Percentiles rank a stretch among this genome's conserved stretches.
phyloP scores from a whole-genome alignment of 53 echinoderm and acorn worm species.

The Glandiceps talaboti region DNA sequence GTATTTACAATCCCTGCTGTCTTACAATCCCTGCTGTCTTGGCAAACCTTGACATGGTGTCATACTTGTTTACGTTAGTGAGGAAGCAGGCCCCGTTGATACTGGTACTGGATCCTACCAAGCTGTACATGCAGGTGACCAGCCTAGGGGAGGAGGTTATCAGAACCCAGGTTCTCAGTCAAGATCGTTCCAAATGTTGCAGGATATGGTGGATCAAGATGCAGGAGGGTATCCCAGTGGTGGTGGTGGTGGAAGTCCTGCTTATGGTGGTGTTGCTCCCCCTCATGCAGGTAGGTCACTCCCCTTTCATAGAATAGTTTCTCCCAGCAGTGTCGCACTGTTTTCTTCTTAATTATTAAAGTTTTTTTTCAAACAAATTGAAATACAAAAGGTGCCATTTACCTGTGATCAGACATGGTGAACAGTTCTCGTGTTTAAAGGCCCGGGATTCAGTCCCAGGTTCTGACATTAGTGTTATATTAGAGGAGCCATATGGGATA shows the following conservation, averaged over 20 bases:
- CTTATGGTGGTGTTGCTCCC: background rate
- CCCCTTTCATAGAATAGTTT: no score
- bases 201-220: background rate
- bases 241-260: background rate
- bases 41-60: no score
- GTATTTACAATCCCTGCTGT: no score
- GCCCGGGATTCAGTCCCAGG: no score
- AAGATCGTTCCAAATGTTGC: background rate
- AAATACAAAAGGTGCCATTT: no score
- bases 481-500: no score
- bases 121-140: background rate
- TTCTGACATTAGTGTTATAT: no score
- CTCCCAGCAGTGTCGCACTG: no score
- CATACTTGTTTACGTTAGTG: background rate
- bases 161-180: background rate
- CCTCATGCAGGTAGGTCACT: background rate
- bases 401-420: no score
- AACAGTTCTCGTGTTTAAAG: no score
- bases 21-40: background rate
- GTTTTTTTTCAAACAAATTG: no score
- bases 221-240: background rate
- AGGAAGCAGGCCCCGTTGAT: background rate
- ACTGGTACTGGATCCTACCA: background rate
- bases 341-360: no score
- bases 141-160: background rate